Evolutionary conservation across 2,113 vertebrate genomes (phyloP), one percentile per base, ranked within the genome.

Genomic region (Arothron firmamentum): DNA sequence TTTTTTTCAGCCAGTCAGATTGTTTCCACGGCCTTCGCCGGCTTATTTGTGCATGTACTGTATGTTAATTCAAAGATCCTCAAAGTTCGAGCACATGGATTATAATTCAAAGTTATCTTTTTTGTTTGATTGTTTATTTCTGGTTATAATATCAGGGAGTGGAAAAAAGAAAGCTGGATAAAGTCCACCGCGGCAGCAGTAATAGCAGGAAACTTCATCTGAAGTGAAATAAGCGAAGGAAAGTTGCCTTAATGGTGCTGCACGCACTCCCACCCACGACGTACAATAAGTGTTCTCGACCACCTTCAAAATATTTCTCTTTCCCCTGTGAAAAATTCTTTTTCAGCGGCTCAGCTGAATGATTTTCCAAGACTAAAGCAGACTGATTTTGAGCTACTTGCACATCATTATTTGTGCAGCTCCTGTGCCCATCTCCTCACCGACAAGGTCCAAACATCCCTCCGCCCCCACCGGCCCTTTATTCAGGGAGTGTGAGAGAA

Each of bases 31-130:
- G 15, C 45, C 14, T n/a, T 47, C 45, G 13, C 11, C 8, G 9
- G 17, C 12, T 49, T n/a, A 9, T n/a, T 49, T 3, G 69, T 53
- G 67, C 38, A 57, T 25, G 38, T 34, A 17, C 65, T 25, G 38
- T 34, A 17, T 65, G 59, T 67, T 62, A 65, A 62, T 66, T 55
- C 49, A 31, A 42, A 25, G 48, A 64, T 48, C 52, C 65, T 62
- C 41, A 64, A 68, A 70, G 53, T 75, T 53, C 19, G 19, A 69
- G 41, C 38, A 47, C 57, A 79, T 67, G 59, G 34, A 25, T 70
- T 74, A 74, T 78, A 67, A 83, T 80, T 83, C 23, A 69, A 77
- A 74, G 74, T 62, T 67, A 3, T 42, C 31, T 72, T 72, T 59
- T 52, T 61, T 58, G 17, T 61, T 45, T 71, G 65, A 67, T 52